Base-by-base conservation (phyloP, 2,797 vertebrate genomes). In the Glyptemys insculpta region DNA sequence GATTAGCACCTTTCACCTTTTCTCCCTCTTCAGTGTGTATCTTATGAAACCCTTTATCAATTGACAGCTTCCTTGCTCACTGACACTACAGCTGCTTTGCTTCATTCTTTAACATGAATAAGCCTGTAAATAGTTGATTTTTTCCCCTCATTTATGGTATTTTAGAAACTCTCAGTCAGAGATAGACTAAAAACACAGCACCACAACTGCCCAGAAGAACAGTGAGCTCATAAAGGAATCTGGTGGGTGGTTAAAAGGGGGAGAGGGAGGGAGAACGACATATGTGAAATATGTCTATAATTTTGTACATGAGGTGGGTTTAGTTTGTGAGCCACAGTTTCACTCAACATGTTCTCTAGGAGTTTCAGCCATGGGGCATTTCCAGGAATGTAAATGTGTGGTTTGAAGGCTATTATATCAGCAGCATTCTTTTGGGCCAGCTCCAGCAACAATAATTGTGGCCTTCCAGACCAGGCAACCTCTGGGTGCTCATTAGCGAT, bases 401-500 rank as follows among this genome's bases (percentile, higher is more conserved):
- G 91, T 95, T 95, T 87, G 86, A 95, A 92, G n/a, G 82, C 12
- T 74, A 21, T 19, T 79, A 49, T 93, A 52, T 94, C 62, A 95
- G 93, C 89, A 92, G 82, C 44, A 91, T 54, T 92, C 68, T 96
- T 3, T 86, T 74, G 76, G 94, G 81, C 57, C 83, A 85, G 72
- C 91, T 97, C 81, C 89, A 96, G 88, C 31, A 94, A 52, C 47
- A 91, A 12, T 95, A 96, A 97, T 92, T 92, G 49, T 59, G 86
- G 47, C 23, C 83, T 97, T 94, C 15, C 11, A 92, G 50, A 27
- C 0, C 0, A 86, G 86, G 53, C 87, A 93, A 82, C 79, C 62
- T 97, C 94, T 95, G 79, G 76, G 81, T 88, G 92, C 84, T 94
- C 50, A 89, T 96, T 97, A 97, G 89, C 86, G 76, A 84, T 81